Base-by-base conservation (phyloP, 2,113 vertebrate species). In the Taurulus bubalis region DNA sequence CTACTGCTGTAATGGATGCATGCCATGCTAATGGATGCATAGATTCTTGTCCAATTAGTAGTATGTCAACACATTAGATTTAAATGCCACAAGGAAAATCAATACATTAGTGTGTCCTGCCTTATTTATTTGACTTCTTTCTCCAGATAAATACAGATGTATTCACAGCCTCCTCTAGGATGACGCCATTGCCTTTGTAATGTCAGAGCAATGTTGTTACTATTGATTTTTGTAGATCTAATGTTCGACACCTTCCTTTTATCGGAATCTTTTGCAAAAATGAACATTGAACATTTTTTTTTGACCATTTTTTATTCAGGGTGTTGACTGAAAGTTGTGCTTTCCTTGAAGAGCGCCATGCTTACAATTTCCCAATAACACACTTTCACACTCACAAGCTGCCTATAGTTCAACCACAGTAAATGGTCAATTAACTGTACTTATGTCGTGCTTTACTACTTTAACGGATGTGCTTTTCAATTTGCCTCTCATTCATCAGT, bases 11-110 rank as follows among this genome's bases (percentile, higher is more conserved):
- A 71, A 71, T 82, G 20, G 30, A 51, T 79, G 62, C 47, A 65
- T 75, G 51, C 30, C 20, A 65, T 49, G 36, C 59, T 58, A 77
- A 64, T 64, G 56, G 58, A 71, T 47, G 45, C 58, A 58, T 75
- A 53, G 16, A 22, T 59, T 74, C 28, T 64, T 26, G 56, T 65
- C 32, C 38, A 80, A 71, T 84, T 71, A 77, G 67, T 65, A 40
- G 59, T 68, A 42, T 71, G 40, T 74, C 38, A 36, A 30, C 56
- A 62, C 11, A 58, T 30, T 28, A 77, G 42, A 75, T 71, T 75
- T 72, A 64, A 70, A 56, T 77, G 49, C 42, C 56, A 51, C 22
- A 74, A 40, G 24, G 10, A 53, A 9, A 24, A 67, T 56, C 45
- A 51, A 38, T 36, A 28, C 42, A 56, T 30, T 70, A 40, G 64